Percentiles rank a stretch among this genome's conserved stretches.
These are phyloP conservation scores for Coregonus suidteri DNA, from an alignment of 2,797 vertebrate species.

Conservation along the genomic window DNA sequence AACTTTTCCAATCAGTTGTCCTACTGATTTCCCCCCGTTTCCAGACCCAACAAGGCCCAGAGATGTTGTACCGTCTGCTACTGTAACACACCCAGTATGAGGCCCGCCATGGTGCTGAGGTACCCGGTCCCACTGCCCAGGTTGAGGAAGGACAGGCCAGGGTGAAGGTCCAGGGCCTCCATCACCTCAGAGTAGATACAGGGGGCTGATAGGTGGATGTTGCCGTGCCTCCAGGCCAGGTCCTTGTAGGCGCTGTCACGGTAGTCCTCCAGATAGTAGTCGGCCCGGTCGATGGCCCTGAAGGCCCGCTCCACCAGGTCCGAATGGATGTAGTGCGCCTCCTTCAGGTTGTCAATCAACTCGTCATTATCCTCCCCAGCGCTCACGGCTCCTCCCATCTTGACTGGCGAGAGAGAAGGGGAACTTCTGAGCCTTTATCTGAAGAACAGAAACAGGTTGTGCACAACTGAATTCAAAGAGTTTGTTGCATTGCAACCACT, in stretches of 20 bases:
- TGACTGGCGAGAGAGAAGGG: conserved; percentile 47
- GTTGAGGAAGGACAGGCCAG: conserved; percentile 93
- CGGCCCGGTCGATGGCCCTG: conserved; percentile 89
- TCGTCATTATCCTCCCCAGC: conserved; percentile 97
- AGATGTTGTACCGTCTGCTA: neutral
- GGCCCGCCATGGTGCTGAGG: conserved; percentile 97
- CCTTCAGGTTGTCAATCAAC: conserved; percentile 94
- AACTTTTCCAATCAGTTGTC: neutral
- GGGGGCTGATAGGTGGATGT: conserved; percentile 94
- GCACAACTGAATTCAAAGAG: neutral
- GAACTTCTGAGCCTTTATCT: conserved; percentile 5
- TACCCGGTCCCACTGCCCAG: conserved; percentile 96
- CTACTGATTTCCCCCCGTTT: neutral
- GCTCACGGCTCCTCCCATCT: conserved; percentile 96
- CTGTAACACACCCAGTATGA: conserved; percentile 86
- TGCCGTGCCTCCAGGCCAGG: conserved; percentile 94
- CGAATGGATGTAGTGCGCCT: conserved; percentile 93
- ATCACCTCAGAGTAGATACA: conserved; percentile 99
- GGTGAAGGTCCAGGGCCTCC: conserved; percentile 95
- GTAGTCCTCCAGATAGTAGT: conserved; percentile 96
- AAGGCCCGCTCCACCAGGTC: conserved; percentile 93
- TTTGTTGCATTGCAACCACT: neutral
- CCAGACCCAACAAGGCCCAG: neutral
- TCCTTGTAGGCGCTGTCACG: conserved; percentile 96
- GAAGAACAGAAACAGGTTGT: neutral